A percentile compares a stretch with the other conserved stretches of the same genome.
Evolutionary conservation across 2,797 vertebrate genomes (phyloP).

Genomic region (Gadopsis marmoratus): DNA sequence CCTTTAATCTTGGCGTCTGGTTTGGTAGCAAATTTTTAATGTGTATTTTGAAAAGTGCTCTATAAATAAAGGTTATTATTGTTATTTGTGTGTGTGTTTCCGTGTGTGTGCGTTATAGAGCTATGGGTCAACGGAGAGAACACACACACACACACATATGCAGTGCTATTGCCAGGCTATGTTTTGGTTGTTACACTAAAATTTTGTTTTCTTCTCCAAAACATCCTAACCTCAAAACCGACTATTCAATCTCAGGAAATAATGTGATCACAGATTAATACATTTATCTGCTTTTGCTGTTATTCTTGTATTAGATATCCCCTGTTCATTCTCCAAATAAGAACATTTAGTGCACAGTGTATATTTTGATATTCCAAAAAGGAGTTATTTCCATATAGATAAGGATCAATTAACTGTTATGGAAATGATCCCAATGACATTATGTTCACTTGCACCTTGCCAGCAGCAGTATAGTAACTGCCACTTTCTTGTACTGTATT

Average conservation of each 20-base stretch:
- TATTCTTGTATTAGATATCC: not conserved
- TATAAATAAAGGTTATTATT: too few species aligned
- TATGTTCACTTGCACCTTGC: not conserved
- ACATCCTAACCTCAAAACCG: not conserved
- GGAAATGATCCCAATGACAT: constrained; percentile 27
- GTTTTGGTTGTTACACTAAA: constrained; percentile 3
- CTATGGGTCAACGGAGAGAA: constrained; percentile 2
- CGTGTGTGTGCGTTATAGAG: constrained; percentile 18
- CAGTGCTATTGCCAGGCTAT: constrained; percentile 3
- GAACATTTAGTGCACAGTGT: not conserved
- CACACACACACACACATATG: not conserved
- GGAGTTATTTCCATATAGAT: constrained; percentile 21
- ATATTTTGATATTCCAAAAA: not conserved
- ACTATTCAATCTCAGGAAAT: not conserved
- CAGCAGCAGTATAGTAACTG: not conserved
- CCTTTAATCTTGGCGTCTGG: too few species aligned
- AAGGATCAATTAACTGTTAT: constrained; percentile 15
- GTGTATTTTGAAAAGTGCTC: too few species aligned
- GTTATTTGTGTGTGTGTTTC: constrained; percentile 1
- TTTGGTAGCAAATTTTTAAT: too few species aligned
- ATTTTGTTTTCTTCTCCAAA: constrained; percentile 20
- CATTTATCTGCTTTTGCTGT: too few species aligned
- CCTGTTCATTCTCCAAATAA: not conserved
- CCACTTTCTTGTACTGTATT: not conserved
- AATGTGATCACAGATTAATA: not conserved